Percentiles rank a stretch among this genome's conserved stretches.
Evolutionary conservation across 2,797 vertebrate genomes (phyloP).

Genomic region (Dallia pectoralis): DNA sequence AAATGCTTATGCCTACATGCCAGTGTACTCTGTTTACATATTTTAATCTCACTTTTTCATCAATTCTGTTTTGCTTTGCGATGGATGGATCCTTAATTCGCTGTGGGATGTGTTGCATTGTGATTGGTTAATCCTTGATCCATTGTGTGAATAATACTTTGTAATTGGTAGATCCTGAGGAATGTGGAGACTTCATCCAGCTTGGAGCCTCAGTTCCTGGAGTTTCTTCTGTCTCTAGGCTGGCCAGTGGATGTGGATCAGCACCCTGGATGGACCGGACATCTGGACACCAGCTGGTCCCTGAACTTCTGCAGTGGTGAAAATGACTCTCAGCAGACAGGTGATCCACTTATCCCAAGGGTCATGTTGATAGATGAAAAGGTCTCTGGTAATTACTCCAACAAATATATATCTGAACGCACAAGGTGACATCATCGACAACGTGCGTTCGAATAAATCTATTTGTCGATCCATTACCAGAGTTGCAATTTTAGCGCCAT

Average conservation of each 20-base stretch:
- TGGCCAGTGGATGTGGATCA: conserved; percentile 91
- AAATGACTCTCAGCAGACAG: conserved; percentile 75
- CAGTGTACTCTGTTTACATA: background rate
- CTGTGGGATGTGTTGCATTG: background rate
- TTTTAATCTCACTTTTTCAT: too few relatives aligned
- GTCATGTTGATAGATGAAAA: background rate
- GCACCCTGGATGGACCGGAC: conserved; percentile 94
- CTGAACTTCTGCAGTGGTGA: conserved; percentile 82
- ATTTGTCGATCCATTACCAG: too few relatives aligned
- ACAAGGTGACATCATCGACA: too few relatives aligned
- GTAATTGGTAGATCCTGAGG: conserved; percentile 81
- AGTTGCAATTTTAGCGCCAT: too few relatives aligned
- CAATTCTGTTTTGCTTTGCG: background rate
- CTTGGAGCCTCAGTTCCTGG: conserved; percentile 91
- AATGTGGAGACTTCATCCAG: conserved; percentile 90
- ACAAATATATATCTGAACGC: too few relatives aligned
- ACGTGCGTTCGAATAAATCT: too few relatives aligned
- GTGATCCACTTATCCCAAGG: conserved; percentile 55
- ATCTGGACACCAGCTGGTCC: conserved; percentile 94
- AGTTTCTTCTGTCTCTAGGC: conserved; percentile 92
- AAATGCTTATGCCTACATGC: background rate
- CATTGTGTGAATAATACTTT: background rate
- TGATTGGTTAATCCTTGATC: background rate
- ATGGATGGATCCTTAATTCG: background rate
- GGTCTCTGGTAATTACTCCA: too few relatives aligned